Conservation (phyloP, 2,888 invertebrate genomes). For the Lysandra coridon region DNA sequence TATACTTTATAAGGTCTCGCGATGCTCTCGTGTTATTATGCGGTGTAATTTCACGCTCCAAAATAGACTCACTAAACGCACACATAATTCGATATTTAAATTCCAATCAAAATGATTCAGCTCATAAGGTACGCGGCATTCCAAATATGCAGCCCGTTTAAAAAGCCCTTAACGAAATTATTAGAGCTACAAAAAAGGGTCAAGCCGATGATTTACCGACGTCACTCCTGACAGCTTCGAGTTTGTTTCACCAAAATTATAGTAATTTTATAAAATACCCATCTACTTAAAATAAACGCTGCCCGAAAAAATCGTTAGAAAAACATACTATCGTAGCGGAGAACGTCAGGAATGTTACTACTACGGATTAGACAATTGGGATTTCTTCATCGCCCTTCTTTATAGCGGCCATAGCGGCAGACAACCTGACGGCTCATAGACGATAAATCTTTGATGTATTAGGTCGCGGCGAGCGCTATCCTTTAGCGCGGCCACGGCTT, state of each 20-base stretch:
- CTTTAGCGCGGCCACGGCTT: not conserved
- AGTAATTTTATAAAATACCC: slow-evolving; percentile 77
- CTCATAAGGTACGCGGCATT: slow-evolving; percentile 73
- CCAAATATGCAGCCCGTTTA: slow-evolving; percentile 72
- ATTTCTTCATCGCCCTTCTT: slow-evolving; percentile 48
- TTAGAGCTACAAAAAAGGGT: slow-evolving; percentile 72
- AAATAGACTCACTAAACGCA: slow-evolving; percentile 1
- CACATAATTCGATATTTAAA: slow-evolving; percentile 23
- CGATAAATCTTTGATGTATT: slow-evolving; percentile 23
- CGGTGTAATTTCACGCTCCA: not conserved
- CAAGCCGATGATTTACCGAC: slow-evolving; percentile 75
- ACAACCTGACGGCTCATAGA: slow-evolving; percentile 15
- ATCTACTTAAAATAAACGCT: slow-evolving; percentile 74
- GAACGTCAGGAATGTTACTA: slow-evolving; percentile 60
- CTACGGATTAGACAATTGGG: slow-evolving; percentile 39
- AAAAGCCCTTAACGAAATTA: slow-evolving; percentile 78
- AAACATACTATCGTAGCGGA: slow-evolving; percentile 58
- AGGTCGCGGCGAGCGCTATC: slow-evolving; percentile 10
- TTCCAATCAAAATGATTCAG: slow-evolving; percentile 42
- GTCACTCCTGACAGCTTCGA: slow-evolving; percentile 77
- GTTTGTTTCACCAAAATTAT: slow-evolving; percentile 77
- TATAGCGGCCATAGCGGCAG: slow-evolving; percentile 13
- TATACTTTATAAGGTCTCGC: not conserved
- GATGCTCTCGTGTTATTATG: not conserved
- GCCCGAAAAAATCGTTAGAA: slow-evolving; percentile 55